Evolutionary conservation across 2,888 invertebrate species (phyloP).

Genomic region (Creontiades dilutus): DNA sequence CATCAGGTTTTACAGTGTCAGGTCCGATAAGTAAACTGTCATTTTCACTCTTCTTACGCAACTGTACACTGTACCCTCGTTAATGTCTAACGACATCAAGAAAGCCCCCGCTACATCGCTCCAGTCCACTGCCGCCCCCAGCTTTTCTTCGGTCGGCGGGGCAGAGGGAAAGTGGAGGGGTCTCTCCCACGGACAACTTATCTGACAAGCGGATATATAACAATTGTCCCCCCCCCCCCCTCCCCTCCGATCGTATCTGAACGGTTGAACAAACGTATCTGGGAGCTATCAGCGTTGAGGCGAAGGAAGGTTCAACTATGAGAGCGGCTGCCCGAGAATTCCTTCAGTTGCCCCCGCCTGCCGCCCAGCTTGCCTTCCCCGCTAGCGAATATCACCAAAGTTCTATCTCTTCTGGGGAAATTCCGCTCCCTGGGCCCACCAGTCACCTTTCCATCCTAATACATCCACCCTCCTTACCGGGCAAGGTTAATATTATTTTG

Average conservation of each 20-base stretch:
- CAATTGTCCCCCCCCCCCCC: not conserved
- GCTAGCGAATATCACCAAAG: not conserved
- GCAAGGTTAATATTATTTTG: conserved; percentile 29
- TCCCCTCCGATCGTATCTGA: not conserved
- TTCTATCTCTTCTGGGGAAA: not conserved
- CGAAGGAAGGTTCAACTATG: conserved; percentile 14
- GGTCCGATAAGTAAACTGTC: conserved; percentile 50
- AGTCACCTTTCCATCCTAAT: not conserved
- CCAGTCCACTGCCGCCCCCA: not conserved
- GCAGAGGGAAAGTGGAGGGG: not conserved
- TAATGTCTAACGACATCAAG: conserved; percentile 59
- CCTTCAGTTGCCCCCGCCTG: not conserved
- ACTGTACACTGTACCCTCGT: conserved; percentile 65
- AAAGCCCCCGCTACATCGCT: not conserved
- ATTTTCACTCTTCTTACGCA: conserved; percentile 52
- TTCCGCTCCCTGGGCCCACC: not conserved
- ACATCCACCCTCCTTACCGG: not conserved
- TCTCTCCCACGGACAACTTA: not conserved
- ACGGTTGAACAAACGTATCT: not conserved
- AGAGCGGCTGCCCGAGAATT: not conserved
- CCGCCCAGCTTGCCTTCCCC: not conserved
- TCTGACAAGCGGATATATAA: conserved; percentile 22
- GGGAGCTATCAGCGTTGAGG: not conserved
- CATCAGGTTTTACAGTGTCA: conserved; percentile 23
- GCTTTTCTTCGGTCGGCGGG: not conserved